phyloP scores from a whole-genome alignment of 2,113 vertebrate species.

The Telmatochromis bifrenatus region DNA sequence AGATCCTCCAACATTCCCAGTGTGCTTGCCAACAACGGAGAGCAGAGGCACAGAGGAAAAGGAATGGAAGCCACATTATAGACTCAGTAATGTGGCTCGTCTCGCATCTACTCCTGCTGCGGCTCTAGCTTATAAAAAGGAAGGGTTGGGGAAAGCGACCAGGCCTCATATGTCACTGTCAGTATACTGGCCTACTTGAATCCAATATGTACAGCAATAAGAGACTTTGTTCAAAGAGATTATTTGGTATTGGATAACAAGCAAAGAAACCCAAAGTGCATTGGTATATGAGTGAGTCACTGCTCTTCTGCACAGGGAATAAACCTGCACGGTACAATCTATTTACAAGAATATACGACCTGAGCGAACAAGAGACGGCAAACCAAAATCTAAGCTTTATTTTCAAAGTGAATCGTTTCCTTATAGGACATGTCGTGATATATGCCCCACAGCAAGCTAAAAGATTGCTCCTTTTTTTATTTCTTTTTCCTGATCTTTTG shows the following conservation, averaged over 20 bases:
- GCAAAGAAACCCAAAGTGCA: background rate
- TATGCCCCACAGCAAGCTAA: background rate
- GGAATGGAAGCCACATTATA: background rate
- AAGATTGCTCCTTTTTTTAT: background rate
- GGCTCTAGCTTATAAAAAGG: background rate
- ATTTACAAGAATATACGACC: background rate
- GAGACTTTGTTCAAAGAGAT: slow-evolving; percentile 28
- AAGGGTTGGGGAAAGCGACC: background rate
- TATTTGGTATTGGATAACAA: slow-evolving; percentile 42
- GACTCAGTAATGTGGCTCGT: background rate
- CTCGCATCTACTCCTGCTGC: background rate
- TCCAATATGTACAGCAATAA: slow-evolving; percentile 30
- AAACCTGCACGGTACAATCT: background rate
- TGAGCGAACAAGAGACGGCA: background rate
- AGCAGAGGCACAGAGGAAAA: background rate
- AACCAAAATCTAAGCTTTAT: background rate
- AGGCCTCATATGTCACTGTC: slow-evolving; percentile 48
- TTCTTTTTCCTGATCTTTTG: slow-evolving; percentile 30
- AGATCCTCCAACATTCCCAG: background rate
- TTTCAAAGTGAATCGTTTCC: background rate
- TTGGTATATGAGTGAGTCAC: background rate
- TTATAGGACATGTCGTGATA: background rate
- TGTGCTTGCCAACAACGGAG: slow-evolving; percentile 1
- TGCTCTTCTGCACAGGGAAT: background rate
- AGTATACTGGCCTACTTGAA: slow-evolving; percentile 5